A percentile compares a stretch with the other conserved stretches of the same genome.
Evolutionary conservation across 2,888 invertebrate genomes (phyloP).

Genomic region (Smittia aterrima): DNA sequence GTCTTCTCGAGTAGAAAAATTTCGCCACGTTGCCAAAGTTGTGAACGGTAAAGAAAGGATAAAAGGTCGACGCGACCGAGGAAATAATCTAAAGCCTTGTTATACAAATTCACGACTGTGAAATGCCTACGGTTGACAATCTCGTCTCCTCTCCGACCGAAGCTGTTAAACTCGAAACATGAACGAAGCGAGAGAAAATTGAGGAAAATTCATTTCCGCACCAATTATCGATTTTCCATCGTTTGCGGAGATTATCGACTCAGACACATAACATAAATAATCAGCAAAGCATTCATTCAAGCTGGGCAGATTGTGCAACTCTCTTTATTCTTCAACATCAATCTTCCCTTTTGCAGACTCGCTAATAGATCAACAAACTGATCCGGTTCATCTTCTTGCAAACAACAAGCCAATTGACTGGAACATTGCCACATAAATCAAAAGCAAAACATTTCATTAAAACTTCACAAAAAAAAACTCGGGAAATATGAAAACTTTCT

Average conservation of each 20-base stretch:
- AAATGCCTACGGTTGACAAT: neutral
- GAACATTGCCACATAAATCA: neutral
- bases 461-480: neutral
- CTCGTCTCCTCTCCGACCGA: neutral
- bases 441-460: neutral
- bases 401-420: neutral
- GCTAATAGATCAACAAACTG: too few relatives aligned
- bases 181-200: neutral
- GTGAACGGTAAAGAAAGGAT: neutral
- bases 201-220: constrained; percentile 16
- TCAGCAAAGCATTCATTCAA: neutral
- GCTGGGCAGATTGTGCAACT: neutral
- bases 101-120: neutral
- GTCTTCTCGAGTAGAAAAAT: neutral
- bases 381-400: too few relatives aligned
- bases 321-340: neutral
- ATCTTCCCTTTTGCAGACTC: neutral
- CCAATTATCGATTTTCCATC: constrained; percentile 12
- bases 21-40: neutral
- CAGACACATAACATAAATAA: constrained; percentile 22
- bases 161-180: neutral
- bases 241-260: neutral
- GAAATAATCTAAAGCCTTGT: neutral
- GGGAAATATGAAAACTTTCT: too few relatives aligned
- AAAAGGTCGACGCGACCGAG: neutral